Base-by-base conservation (phyloP, 1,140 invertebrate species). In the Cyphomyrmex costatus region DNA sequence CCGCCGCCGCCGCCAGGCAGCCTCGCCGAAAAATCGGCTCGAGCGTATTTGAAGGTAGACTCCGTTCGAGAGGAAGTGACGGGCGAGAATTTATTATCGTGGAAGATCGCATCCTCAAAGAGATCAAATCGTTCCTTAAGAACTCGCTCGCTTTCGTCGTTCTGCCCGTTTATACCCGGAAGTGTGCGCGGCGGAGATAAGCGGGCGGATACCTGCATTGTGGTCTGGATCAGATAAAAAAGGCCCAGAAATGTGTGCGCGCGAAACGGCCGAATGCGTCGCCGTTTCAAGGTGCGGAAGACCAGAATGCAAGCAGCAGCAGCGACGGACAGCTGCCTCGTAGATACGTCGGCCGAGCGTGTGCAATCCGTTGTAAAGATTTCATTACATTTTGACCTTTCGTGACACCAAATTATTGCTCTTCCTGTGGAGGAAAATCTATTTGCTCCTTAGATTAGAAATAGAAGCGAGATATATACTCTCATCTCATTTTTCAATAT, bases 191-290 rank as follows among this genome's bases (percentile, higher is more conserved):
- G 66, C 49, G 66, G 30, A 71, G 79, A 83, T 73, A 74, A 74
- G 46, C 68, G 53, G 79, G 68, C 79, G 79, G 79, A 74, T 83
- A 83, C 79, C 19, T 82, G 68, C 68, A 83, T 83, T 83, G 79
- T 83, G 79, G 79, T 83, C 79, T 83, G 79, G 68, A 83, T 83
- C 79, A 73, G 79, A 83, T 83, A 83, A 83, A 83, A 82, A 83
- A 60, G 51, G 12, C 79, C 68, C 53, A 83, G 79, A 74, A 83
- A 83, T 27, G 30, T 70, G 61, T 36, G 53, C 53, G 76, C 60
- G 79, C 36, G 79, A 83, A 60, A 74, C 79, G 78, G 65, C 78
- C 78, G 65, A 60, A 70, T 53, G 79, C 51, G n/a, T 71, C 42
- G 51, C 12, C 53, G 79, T 14, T n/a, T n/a, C 33, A 73, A 74